phyloP scores from a whole-genome alignment of 2,888 invertebrate species.

The Xestia sexstrigata region DNA sequence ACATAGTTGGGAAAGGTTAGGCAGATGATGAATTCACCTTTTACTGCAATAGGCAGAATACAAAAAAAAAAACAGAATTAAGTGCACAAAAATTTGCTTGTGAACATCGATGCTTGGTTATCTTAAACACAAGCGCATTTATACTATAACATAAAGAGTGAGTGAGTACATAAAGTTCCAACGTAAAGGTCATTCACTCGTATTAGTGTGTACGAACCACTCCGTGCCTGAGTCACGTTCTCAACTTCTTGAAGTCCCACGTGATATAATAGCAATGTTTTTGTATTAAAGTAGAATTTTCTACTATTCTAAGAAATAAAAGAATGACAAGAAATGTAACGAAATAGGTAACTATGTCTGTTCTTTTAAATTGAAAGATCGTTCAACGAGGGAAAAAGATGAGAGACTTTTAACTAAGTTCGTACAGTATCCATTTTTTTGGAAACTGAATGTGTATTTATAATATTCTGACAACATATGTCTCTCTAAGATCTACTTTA shows the following conservation, averaged over 20 bases:
- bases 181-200: constrained; percentile 36
- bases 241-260: constrained; percentile 52
- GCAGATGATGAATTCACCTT: not conserved
- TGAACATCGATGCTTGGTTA: not conserved
- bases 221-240: constrained; percentile 46
- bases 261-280: constrained; percentile 46
- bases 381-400: not conserved
- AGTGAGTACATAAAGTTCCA: not conserved
- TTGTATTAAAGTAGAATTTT: constrained; percentile 46
- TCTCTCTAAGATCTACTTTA: not conserved
- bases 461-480: not conserved
- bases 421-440: not conserved
- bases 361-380: not conserved
- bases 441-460: not conserved
- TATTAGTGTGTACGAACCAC: constrained; percentile 3
- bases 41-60: not conserved
- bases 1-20: too few relatives aligned
- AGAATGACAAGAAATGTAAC: not conserved
- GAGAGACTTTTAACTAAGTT: not conserved
- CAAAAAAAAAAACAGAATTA: not conserved
- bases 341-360: not conserved
- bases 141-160: not conserved
- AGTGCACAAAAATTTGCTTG: not conserved
- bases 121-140: too few relatives aligned
- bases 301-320: constrained; percentile 24